Conservation (phyloP, 2,113 vertebrate genomes). For the Heterocephalus glaber region DNA sequence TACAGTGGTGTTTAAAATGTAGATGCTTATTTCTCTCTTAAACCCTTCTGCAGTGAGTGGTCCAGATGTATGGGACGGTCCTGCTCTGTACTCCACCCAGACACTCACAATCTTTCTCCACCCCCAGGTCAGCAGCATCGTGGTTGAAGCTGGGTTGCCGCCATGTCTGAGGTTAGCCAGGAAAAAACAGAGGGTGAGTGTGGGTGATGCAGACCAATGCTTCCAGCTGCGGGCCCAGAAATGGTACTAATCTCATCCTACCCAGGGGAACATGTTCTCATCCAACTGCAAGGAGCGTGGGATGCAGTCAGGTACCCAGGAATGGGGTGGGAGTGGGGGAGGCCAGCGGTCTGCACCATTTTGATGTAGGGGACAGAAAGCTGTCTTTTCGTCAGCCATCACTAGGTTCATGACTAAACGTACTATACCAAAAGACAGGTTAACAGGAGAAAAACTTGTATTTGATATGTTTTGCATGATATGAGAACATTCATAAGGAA, state of each 20-base stretch:
- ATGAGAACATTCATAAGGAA: background rate
- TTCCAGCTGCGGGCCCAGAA: background rate
- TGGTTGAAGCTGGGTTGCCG: background rate
- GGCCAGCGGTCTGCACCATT: background rate
- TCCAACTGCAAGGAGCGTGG: background rate
- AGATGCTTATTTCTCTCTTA: background rate
- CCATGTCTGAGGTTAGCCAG: background rate
- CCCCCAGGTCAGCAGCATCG: rapidly evolving
- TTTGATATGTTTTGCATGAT: background rate
- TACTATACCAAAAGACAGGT: background rate
- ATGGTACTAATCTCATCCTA: background rate
- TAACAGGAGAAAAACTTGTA: background rate
- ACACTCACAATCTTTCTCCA: no score
- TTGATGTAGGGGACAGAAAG: background rate
- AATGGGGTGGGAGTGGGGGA: no score
- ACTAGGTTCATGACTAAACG: background rate
- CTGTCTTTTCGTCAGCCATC: background rate
- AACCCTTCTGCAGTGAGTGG: background rate
- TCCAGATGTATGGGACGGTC: background rate
- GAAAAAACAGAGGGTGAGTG: background rate
- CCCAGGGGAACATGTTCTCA: background rate
- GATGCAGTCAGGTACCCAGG: background rate
- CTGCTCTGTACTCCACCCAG: background rate
- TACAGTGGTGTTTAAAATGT: background rate
- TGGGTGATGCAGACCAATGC: rapidly evolving